Conservation (phyloP, 2,113 vertebrate species). For the Tringa solitaria region DNA sequence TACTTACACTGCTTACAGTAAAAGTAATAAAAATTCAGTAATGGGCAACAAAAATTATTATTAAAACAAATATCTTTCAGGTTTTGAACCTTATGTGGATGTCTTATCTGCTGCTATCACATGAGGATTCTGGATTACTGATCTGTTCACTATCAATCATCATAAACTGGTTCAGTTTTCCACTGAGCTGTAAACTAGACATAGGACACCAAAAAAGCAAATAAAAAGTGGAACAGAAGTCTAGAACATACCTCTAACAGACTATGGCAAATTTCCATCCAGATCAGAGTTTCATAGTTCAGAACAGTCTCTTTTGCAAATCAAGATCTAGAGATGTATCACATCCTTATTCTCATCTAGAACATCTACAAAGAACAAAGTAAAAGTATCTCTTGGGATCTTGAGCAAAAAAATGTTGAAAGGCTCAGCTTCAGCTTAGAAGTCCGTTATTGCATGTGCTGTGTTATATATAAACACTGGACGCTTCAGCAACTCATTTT, state of each 20-base stretch:
- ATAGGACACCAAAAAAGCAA: neutral
- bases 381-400: neutral
- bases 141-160: neutral
- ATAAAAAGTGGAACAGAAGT: neutral
- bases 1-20: neutral
- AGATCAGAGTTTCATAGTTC: neutral
- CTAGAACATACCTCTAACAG: neutral
- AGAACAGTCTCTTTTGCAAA: neutral
- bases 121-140: neutral
- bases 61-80: neutral
- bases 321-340: neutral
- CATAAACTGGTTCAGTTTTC: neutral
- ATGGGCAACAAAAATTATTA: neutral
- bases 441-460: neutral
- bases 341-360: neutral
- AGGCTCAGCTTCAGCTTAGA: neutral
- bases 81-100: neutral
- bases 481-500: neutral
- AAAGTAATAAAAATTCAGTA: neutral
- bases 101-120: neutral
- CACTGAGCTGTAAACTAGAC: neutral
- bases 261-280: neutral
- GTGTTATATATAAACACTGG: neutral
- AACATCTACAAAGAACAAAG: neutral
- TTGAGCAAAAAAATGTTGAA: neutral